A percentile compares a stretch with the other conserved stretches of the same genome.
Evolutionary conservation across 64 coral and sea anemone genomes (phyloP).

Genomic region (Acropora yongei): DNA sequence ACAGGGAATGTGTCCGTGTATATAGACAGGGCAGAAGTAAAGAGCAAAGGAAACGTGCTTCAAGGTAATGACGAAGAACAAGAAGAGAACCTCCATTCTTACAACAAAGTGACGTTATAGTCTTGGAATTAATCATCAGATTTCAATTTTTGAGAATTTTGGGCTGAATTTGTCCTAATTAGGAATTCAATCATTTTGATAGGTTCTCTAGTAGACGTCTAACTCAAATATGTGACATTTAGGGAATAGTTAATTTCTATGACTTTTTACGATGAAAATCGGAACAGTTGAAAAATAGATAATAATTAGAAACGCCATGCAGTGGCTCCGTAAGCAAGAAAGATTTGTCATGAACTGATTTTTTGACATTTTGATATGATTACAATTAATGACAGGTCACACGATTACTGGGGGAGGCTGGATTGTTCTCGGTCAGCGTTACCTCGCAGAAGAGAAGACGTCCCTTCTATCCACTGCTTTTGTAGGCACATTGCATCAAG

Average conservation of each 20-base stretch:
- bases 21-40: slow-evolving; percentile 30
- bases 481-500: slow-evolving; percentile 64
- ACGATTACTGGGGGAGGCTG: slow-evolving; percentile 51
- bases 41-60: background rate
- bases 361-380: background rate
- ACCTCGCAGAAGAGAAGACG: background rate
- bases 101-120: background rate
- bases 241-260: no score
- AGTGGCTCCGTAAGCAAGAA: background rate
- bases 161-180: background rate
- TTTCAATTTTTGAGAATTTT: background rate
- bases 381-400: slow-evolving; percentile 8
- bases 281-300: no score
- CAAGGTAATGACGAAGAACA: slow-evolving; percentile 6
- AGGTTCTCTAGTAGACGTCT: no score
- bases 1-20: slow-evolving; percentile 28
- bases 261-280: no score
- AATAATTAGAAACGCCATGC: background rate
- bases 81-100: background rate
- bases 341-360: background rate
- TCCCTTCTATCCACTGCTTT: slow-evolving; percentile 22
- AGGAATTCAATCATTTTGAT: background rate
- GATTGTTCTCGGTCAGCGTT: slow-evolving; percentile 46
- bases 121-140: slow-evolving; percentile 13
- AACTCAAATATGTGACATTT: background rate